A percentile compares a stretch with the other conserved stretches of the same genome.
phyloP scores from a whole-genome alignment of 1,140 invertebrate genomes.

The Holcopasites calliopsidis region DNA sequence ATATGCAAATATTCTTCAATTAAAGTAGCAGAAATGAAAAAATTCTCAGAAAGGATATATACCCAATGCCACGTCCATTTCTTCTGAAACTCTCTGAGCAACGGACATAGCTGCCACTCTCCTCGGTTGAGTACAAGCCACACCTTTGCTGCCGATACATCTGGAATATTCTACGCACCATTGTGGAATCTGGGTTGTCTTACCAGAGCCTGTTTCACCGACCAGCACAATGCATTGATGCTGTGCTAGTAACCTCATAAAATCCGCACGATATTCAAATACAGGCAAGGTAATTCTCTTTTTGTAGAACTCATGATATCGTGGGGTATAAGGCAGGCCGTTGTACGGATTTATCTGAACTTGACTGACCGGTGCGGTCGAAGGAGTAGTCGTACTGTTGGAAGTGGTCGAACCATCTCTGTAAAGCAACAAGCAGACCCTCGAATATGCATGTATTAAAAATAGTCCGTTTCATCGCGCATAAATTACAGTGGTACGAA shows the following conservation, averaged over 20 bases:
- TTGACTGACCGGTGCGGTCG: constrained; percentile 78
- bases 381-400: constrained; percentile 66
- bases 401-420: constrained; percentile 72
- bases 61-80: constrained; percentile 97
- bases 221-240: constrained; percentile 97
- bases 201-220: constrained; percentile 98
- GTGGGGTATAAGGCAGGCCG: constrained; percentile 87
- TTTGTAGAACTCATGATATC: constrained; percentile 91
- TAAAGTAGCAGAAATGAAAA: neutral
- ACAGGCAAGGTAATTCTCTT: constrained; percentile 97
- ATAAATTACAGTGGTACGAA: neutral
- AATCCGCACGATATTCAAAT: constrained; percentile 98
- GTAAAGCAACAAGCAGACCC: constrained; percentile 19
- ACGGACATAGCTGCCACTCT: constrained; percentile 99
- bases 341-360: constrained; percentile 86
- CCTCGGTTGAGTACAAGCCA: constrained; percentile 98
- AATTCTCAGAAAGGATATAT: constrained; percentile 16
- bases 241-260: constrained; percentile 93
- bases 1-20: neutral
- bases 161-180: constrained; percentile 96
- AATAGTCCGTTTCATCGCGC: neutral
- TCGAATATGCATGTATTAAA: neutral
- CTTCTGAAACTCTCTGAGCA: constrained; percentile 98
- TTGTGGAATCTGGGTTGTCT: constrained; percentile 97
- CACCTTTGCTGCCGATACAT: constrained; percentile 87